Base-by-base conservation (phyloP, 2,113 vertebrate genomes). In the Petromus typicus region DNA sequence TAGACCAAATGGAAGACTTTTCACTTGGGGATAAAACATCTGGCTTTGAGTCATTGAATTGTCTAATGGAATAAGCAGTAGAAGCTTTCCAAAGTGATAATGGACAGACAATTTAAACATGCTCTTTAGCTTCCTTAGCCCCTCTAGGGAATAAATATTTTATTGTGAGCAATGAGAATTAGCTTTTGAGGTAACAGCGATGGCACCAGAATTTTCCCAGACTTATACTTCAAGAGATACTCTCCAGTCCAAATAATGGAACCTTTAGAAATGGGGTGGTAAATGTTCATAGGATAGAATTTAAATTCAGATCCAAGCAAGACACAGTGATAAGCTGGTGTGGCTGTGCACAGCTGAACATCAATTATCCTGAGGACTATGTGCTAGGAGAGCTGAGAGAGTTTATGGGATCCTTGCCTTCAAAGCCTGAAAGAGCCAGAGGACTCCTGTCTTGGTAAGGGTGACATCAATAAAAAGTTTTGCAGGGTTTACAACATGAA, bases 31-130 rank as follows among this genome's bases (percentile, higher is more conserved):
- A 92, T 91, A 84, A 86, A 86, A 87, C 54, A 71, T 92, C 94
- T 89, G 82, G 83, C 64, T 95, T 95, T 95, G 85, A 97, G 80
- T 96, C 95, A 89, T 75, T 91, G 80, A 92, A 25, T 95, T 78
- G 59, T 88, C 95, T 95, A 95, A 96, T 96, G 86, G 93, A 93
- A 95, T n/a, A 90, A 84, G 91, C 54, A 78, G 40, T 64, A 86
- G 75, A 94, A 95, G 48, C 54, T 80, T 96, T 89, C 73, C 93
- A 82, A 95, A 95, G 96, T 91, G 96, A 96, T 97, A 97, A 97
- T 96, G 94, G 94, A 75, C 64, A 80, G 86, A 88, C 0, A 5
- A 94, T 91, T 95, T 64, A 56, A 85, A 96, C 82, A 56, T 45
- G 64, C 91, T 97, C 59, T 96, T 95, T 71, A 69, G 93, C 75